Evolutionary conservation across 2,797 vertebrate species (phyloP), one percentile per base, ranked within the genome.

Genomic region (Simalia tracyae): DNA sequence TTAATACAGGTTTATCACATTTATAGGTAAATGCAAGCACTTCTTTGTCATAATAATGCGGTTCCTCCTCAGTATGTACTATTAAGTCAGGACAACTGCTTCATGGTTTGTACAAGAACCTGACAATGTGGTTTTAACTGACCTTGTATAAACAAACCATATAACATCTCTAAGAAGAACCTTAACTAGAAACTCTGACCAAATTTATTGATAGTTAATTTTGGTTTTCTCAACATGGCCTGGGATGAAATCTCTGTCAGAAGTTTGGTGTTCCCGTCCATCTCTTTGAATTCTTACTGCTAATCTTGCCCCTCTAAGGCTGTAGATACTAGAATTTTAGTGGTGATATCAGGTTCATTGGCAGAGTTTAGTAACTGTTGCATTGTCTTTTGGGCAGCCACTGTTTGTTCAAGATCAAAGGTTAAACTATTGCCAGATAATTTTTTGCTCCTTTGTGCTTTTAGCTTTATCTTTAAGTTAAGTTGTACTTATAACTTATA

Each of bases 291-390:
- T 93, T 87, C 91, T 89, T 92, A 6, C 72, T 90, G 93, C 89
- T 94, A 1, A 63, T 84, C 68, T 60, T 57, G 50, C 76, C 88
- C 42, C 84, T 17, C 36, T 0, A 0, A 84, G 12, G 86, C 91
- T 92, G 87, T 92, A 90, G 64, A 1, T 0, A 36, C 1, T 28
- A 84, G 87, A 90, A 91, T 89, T 93, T 89, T 92, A 57, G 90
- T 54, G 60, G 0, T 1, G 5, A 93, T 94, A 93, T 92, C 94
- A 95, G 96, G 68, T 87, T 93, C 50, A 91, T 31, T 96, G 95
- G 95, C 95, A 76, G 0, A 0, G 85, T 50, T 11, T 86, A 59
- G 88, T 91, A 94, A 90, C 92, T 61, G 10, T 64, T 2, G 0
- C 56, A 60, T 66, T 60, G 84, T 88, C 22, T 92, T 93, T 84